Conservation (phyloP, 2,888 invertebrate species). For the Scaptomyza polygonia region DNA sequence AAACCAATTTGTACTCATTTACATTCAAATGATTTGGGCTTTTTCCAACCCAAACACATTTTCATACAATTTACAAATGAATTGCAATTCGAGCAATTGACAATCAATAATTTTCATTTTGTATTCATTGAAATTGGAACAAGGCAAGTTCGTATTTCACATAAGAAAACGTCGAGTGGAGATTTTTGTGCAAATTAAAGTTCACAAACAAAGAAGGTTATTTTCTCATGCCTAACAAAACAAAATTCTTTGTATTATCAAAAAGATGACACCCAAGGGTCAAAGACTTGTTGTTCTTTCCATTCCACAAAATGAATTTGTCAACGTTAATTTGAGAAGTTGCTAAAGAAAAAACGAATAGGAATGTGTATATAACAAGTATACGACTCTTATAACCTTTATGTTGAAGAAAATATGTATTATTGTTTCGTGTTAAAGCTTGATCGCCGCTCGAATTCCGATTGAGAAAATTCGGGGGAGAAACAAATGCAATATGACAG, state of each 20-base stretch:
- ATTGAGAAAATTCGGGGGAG: conserved; percentile 5
- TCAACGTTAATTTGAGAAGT: conserved; percentile 49
- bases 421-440: conserved; percentile 12
- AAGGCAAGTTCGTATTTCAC: conserved; percentile 21
- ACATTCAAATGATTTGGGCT: conserved; percentile 45
- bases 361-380: not conserved
- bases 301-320: conserved; percentile 55
- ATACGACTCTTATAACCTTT: not conserved
- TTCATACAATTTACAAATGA: conserved; percentile 22
- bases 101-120: conserved; percentile 51
- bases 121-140: conserved; percentile 16
- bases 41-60: not conserved
- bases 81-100: conserved; percentile 13
- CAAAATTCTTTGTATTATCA: conserved; percentile 42
- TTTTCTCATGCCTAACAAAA: conserved; percentile 26
- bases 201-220: conserved; percentile 16
- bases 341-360: conserved; percentile 9
- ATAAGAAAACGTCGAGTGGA: conserved; percentile 40
- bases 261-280: conserved; percentile 10
- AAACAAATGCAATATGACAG: conserved; percentile 37
- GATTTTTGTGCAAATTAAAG: not conserved
- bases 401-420: conserved; percentile 4
- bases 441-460: conserved; percentile 8
- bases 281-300: conserved; percentile 7
- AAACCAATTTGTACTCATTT: conserved; percentile 50